Percentiles rank a stretch among this genome's conserved stretches.
phyloP scores from a whole-genome alignment of 1,140 invertebrate species.

The Armadillidium nasatum region DNA sequence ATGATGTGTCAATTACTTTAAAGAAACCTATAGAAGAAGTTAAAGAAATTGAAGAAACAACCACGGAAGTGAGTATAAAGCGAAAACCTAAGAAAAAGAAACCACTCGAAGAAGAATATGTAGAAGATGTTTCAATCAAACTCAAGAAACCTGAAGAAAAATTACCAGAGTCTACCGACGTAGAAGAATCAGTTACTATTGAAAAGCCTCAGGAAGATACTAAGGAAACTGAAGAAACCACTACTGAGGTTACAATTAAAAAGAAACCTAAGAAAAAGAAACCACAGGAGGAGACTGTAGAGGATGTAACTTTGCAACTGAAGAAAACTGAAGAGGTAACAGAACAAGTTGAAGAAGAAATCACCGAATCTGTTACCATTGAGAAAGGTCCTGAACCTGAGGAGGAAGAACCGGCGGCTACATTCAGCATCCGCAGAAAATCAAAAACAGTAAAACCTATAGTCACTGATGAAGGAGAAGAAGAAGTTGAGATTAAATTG shows the following conservation, averaged over 20 bases:
- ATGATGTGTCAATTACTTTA: conserved; percentile 22
- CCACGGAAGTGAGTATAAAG: conserved; percentile 30
- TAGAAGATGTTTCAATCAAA: conserved; percentile 17
- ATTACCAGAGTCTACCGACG: conserved; percentile 1
- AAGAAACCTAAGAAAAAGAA: conserved; percentile 31
- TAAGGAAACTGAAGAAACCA: conserved; percentile 34
- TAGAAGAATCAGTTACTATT: background rate
- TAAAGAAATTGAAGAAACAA: conserved; percentile 42
- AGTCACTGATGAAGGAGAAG: conserved; percentile 24
- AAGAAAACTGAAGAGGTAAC: conserved; percentile 42
- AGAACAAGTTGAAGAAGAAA: conserved; percentile 9
- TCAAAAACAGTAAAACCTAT: conserved; percentile 31
- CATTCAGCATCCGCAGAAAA: conserved; percentile 45
- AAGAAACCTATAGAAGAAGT: conserved; percentile 30
- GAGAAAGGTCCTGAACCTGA: conserved; percentile 45
- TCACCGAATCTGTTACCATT: conserved; percentile 37
- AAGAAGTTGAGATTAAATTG: conserved; percentile 23
- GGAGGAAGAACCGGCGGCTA: conserved; percentile 46
- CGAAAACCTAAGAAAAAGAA: conserved; percentile 47
- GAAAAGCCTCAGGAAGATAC: conserved; percentile 44
- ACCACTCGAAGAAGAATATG: conserved; percentile 29
- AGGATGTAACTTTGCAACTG: conserved; percentile 44
- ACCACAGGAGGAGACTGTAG: conserved; percentile 12
- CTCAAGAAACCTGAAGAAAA: background rate
- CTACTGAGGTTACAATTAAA: conserved; percentile 29